phyloP scores from a whole-genome alignment of 1,140 invertebrate species.

The Hetaerina americana region DNA sequence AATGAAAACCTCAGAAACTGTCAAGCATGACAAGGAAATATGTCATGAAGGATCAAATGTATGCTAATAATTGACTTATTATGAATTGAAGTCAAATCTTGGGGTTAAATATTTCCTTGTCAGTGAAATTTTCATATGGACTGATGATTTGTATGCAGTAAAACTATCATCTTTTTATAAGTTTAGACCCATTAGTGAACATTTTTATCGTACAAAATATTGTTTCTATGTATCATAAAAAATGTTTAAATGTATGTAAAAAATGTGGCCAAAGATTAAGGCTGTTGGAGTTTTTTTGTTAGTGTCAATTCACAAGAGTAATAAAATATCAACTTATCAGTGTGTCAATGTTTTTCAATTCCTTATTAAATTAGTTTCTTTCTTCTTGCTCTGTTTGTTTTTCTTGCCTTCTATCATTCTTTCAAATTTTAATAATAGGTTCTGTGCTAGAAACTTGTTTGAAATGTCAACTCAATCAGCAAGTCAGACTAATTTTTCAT shows the following conservation, averaged over 20 bases:
- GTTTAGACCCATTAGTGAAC: neutral
- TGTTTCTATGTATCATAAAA: neutral
- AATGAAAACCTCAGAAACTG: neutral
- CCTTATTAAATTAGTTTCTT: neutral
- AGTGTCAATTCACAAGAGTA: neutral
- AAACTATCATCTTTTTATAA: neutral
- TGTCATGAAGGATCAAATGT: neutral
- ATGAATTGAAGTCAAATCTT: neutral
- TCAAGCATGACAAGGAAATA: neutral
- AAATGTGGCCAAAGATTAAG: neutral
- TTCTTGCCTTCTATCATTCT: neutral
- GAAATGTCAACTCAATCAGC: too few species aligned
- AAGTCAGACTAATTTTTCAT: too few species aligned
- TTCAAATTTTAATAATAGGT: neutral
- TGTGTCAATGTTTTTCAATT: neutral
- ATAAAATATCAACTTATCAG: neutral
- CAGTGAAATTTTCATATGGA: neutral
- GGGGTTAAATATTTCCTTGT: neutral
- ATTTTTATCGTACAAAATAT: neutral
- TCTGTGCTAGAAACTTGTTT: too few species aligned
- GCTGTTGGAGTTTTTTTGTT: neutral
- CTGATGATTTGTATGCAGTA: neutral
- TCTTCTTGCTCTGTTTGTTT: neutral
- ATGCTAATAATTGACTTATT: neutral
- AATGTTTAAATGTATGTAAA: neutral